Base-by-base conservation (phyloP, 1,140 invertebrate species). In the Cecropterus lyciades region DNA sequence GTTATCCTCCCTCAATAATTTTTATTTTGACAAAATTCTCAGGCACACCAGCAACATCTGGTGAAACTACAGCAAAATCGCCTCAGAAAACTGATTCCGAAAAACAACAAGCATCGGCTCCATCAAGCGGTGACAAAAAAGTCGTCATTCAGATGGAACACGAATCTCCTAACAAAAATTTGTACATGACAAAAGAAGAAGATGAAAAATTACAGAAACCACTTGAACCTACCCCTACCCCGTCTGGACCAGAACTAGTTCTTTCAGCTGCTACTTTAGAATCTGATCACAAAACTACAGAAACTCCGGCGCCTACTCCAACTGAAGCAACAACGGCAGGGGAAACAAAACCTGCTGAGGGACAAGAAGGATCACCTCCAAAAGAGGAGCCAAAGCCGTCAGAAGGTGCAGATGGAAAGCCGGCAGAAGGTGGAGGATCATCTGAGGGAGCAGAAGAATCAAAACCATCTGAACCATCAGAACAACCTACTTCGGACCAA, bases 91-190 rank as follows among this genome's bases (percentile, higher is more conserved):
- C 55, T 7, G 53, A 67, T 52, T 59, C 66, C 49, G 64, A 65
- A 11, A 67, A 63, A 2, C 43, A 33, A 48, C 9, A 48, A 43
- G 14, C 24, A 0, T 8, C 56, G 1, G 17, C 55, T 46, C 20
- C 55, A 33, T 4, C 56, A 43, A 14, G 5, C 0, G 10, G 24
- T 48, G 43, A 46, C 3, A 84, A 81, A 66, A 82, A 88, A 20
- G 82, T 89, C 48, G 72, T 90, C 40, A 87, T 91, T 46, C 82
- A 89, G 70, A 89, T 89, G 71, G 87, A 89, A 46, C 76, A 83
- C 69, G 79, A 80, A 70, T 79, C 75, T 45, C 82, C 82, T 48
- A 81, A 81, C 1, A 87, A 79, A 63, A 82, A 73, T 16, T 66
- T 89, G 13, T 87, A 82, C 62, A 88, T 89, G 33, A 89, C 85